These are phyloP conservation scores for Heptranchias perlo DNA, from an alignment of 2,113 vertebrate species.

Conservation along the genomic window DNA sequence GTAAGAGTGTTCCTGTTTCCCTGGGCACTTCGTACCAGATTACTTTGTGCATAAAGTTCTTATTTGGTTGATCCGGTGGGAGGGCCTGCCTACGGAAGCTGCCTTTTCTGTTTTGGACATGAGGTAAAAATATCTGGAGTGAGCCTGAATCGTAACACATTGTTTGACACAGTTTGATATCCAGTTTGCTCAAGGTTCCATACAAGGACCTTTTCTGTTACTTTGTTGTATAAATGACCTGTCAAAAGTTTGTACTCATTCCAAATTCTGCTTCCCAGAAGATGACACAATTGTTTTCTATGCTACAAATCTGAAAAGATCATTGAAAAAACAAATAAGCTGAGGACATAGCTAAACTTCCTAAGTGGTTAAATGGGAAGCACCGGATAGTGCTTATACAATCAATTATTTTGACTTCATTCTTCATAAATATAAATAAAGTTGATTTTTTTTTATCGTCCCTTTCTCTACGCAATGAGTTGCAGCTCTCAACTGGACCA, in stretches of 20 bases:
- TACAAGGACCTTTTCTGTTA: slow-evolving; percentile 17
- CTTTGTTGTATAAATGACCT: not conserved
- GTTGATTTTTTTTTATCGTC: not conserved
- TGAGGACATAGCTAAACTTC: not conserved
- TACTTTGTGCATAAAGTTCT: not conserved
- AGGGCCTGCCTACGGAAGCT: not conserved
- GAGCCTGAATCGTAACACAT: not conserved
- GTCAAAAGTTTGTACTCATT: not conserved
- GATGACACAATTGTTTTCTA: not conserved
- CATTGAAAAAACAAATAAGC: slow-evolving; percentile 17
- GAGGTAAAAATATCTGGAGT: not conserved
- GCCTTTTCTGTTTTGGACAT: not conserved
- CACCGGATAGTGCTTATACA: not conserved
- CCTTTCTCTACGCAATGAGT: not conserved
- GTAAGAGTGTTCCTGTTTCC: not conserved
- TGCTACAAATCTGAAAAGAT: not conserved
- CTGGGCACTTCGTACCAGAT: not conserved
- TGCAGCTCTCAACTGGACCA: not conserved
- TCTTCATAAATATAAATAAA: not conserved
- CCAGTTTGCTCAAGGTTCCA: not conserved
- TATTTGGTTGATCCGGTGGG: not conserved
- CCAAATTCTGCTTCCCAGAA: not conserved
- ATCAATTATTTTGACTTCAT: not conserved
- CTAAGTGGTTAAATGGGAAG: not conserved
- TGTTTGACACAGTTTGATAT: slow-evolving; percentile 12